These are phyloP conservation scores for Chlamydotis undulata DNA, from an alignment of 2,113 vertebrate species.

Conservation along the genomic window DNA sequence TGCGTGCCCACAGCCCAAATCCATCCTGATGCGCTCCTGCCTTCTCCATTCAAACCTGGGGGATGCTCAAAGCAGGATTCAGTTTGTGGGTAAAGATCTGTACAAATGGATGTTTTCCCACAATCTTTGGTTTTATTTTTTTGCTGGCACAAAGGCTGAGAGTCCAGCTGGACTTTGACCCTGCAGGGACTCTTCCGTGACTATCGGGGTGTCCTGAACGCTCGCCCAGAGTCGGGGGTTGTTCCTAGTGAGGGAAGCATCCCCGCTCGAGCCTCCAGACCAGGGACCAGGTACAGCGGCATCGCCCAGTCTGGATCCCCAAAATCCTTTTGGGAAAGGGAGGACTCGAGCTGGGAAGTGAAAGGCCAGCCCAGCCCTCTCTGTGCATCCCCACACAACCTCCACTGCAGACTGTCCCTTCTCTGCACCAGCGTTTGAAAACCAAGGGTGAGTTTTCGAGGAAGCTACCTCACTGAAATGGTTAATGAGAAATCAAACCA, in stretches of 20 bases:
- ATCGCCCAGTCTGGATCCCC: background rate
- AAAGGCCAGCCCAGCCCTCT: background rate
- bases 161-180: background rate
- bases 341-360: background rate
- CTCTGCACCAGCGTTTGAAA: background rate
- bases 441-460: background rate
- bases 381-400: background rate
- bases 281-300: background rate
- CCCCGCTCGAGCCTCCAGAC: no score
- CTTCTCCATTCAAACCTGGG: background rate
- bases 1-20: background rate
- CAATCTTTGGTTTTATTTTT: background rate
- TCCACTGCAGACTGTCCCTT: background rate
- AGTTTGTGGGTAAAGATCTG: background rate
- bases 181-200: background rate
- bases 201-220: fast-evolving
- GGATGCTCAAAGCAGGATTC: background rate
- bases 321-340: background rate
- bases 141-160: background rate
- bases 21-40: fast-evolving
- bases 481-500: slow-evolving; percentile 60
- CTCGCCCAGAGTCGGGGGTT: no score
- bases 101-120: background rate
- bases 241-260: background rate
- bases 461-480: slow-evolving; percentile 43